These are phyloP conservation scores for Parascotia fuliginaria DNA, from an alignment of 2,888 invertebrate species.

Conservation along the genomic window DNA sequence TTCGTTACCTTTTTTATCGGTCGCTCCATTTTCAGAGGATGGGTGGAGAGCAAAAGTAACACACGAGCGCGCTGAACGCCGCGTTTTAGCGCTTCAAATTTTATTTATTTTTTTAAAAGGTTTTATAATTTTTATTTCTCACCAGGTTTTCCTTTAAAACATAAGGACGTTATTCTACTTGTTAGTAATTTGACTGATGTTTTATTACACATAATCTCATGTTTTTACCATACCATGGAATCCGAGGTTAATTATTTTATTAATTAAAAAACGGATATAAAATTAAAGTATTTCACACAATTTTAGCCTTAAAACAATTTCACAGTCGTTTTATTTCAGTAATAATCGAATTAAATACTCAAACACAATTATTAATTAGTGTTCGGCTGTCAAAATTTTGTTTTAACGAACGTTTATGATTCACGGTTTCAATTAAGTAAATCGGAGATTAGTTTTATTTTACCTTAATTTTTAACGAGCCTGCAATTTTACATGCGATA, in stretches of 20 bases:
- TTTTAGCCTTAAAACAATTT: slow-evolving; percentile 41
- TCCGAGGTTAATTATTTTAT: slow-evolving; percentile 28
- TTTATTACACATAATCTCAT: slow-evolving; percentile 21
- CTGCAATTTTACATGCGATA: slow-evolving; percentile 12
- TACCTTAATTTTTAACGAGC: slow-evolving; percentile 31
- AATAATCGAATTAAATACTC: slow-evolving; percentile 42
- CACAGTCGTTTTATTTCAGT: slow-evolving; percentile 42
- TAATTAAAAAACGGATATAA: slow-evolving; percentile 23
- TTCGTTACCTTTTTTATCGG: slow-evolving; percentile 86
- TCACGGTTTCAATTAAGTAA: slow-evolving; percentile 48
- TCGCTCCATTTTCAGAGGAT: slow-evolving; percentile 85
- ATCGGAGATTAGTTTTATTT: slow-evolving; percentile 44
- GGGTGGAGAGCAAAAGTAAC: slow-evolving; percentile 59
- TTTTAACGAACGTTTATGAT: slow-evolving; percentile 48
- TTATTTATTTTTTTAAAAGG: slow-evolving; percentile 4
- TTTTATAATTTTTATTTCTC: background rate
- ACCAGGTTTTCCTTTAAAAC: background rate
- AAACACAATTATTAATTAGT: slow-evolving; percentile 46
- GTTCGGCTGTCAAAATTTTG: slow-evolving; percentile 36
- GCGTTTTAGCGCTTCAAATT: slow-evolving; percentile 25
- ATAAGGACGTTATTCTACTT: background rate
- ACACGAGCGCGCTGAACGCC: slow-evolving; percentile 58
- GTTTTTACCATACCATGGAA: slow-evolving; percentile 29
- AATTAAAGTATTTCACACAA: slow-evolving; percentile 45
- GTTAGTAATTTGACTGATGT: slow-evolving; percentile 1